Evolutionary conservation across 2,113 vertebrate species (phyloP), one percentile per base, ranked within the genome.

Genomic region (Ramphastos sulfuratus): DNA sequence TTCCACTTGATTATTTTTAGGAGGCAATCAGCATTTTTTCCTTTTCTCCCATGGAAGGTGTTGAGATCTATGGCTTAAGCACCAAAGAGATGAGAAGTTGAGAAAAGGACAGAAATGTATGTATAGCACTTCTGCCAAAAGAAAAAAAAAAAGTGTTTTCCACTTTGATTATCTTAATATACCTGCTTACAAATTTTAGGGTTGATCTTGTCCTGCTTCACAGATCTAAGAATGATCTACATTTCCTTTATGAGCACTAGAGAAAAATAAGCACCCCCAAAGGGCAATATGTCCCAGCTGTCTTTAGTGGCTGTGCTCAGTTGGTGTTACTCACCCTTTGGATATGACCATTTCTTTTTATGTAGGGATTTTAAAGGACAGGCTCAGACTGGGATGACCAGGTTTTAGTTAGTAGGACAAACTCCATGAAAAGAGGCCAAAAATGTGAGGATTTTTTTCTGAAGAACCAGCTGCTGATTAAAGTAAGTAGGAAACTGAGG

Each of bases 211-310:
- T 91, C 15, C 60, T 70, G 9, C 39, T 87, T 85, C 2, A 0
- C 31, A 23, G 25, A 63, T n/a, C 15, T 59, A 70, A 60, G n/a
- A 92, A 70, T 65, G 70, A 82, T 50, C 30, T 23, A 33, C 39
- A 6, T 74, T 92, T 91, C 64, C 52, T 28, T 87, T 72, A 59
- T 8, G 59, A 86, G 55, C 28, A 81, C 31, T 28, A 74, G 56
- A 85, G 56, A 93, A 80, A 85, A 95, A 44, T 33, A 80, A 82
- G 28, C 33, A 74, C 46, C 63, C 87, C 46, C 85, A 85, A 85
- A 94, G 76, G 67, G 72, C 75, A 94, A 93, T 77, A 25, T 82
- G 80, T 85, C 60, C 79, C n/a, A 91, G 75, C 56, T 87, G 11
- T 82, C 63, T 46, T 77, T 3, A 1, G n/a, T 31, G 59, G 24